A percentile compares a stretch with the other conserved stretches of the same genome.
Evolutionary conservation across 2,888 invertebrate species (phyloP).

Genomic region (Synergus laeviventris): DNA sequence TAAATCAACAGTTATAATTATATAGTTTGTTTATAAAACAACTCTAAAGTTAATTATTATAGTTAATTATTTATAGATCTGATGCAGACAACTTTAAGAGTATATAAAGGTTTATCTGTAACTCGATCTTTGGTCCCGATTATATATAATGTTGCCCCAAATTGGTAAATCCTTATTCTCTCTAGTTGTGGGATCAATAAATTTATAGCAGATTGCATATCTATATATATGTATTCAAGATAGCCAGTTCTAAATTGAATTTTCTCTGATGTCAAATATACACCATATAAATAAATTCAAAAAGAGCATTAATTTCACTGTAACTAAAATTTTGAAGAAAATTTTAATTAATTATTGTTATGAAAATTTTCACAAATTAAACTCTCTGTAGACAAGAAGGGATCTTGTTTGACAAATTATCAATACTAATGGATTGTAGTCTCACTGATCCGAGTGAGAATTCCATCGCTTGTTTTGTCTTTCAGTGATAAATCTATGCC

Average conservation of each 20-base stretch:
- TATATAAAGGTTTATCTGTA: slow-evolving; percentile 12
- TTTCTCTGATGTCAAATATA: neutral
- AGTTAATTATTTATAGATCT: too few relatives aligned
- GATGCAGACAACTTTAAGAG: neutral
- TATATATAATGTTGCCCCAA: neutral
- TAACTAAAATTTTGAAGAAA: neutral
- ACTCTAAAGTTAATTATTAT: too few relatives aligned
- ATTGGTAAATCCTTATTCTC: slow-evolving; percentile 17
- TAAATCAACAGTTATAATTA: neutral
- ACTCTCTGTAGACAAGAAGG: neutral
- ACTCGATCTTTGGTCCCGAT: neutral
- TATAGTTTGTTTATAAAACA: neutral
- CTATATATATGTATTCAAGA: neutral
- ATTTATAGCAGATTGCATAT: neutral
- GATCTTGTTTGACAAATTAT: neutral
- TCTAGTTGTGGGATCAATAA: neutral
- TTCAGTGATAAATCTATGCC: neutral
- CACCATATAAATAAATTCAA: neutral
- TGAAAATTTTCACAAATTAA: neutral
- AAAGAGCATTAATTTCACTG: neutral
- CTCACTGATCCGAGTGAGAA: neutral
- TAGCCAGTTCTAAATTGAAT: neutral
- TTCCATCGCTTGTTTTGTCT: neutral
- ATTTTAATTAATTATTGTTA: neutral
- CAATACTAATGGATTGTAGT: neutral